Percentiles rank a stretch among this genome's conserved stretches.
Conservation (phyloP, 1,140 invertebrate genomes). For the Apis dorsata region DNA sequence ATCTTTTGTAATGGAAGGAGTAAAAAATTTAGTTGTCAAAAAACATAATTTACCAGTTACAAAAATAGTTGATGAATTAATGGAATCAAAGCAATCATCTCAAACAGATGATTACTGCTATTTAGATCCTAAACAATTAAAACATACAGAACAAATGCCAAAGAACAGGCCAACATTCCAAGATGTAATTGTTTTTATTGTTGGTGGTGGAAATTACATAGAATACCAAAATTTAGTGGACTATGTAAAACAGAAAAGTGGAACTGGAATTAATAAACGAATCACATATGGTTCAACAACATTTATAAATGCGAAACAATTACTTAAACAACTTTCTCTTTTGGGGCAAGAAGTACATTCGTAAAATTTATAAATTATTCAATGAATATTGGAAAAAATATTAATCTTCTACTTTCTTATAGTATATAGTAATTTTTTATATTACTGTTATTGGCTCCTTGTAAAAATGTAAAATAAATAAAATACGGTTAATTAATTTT, state of each 20-base stretch:
- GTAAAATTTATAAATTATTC: conserved; percentile 30
- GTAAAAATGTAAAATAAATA: conserved; percentile 64
- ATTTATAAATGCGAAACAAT: conserved; percentile 94
- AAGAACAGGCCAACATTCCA: conserved; percentile 87
- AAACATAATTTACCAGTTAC: conserved; percentile 96
- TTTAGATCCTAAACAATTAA: conserved; percentile 94
- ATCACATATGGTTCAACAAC: conserved; percentile 98
- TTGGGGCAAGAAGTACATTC: conserved; percentile 86
- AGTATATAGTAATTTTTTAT: conserved; percentile 23
- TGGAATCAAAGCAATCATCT: conserved; percentile 89
- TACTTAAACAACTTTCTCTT: conserved; percentile 93
- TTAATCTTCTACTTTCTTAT: conserved; percentile 32
- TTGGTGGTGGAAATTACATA: conserved; percentile 99
- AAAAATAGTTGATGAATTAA: conserved; percentile 94
- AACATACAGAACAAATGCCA: conserved; percentile 85
- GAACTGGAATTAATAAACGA: conserved; percentile 86
- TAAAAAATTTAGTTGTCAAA: conserved; percentile 99
- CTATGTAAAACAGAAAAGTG: conserved; percentile 92
- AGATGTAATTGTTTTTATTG: conserved; percentile 97
- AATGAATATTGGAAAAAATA: conserved; percentile 6
- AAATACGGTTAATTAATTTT: conserved; percentile 57
- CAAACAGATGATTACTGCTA: conserved; percentile 94
- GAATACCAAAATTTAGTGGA: conserved; percentile 99
- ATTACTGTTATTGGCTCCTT: conserved; percentile 34
- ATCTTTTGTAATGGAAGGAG: conserved; percentile 99